Base-by-base conservation (phyloP, 2,113 vertebrate genomes). In the Mobula birostris region DNA sequence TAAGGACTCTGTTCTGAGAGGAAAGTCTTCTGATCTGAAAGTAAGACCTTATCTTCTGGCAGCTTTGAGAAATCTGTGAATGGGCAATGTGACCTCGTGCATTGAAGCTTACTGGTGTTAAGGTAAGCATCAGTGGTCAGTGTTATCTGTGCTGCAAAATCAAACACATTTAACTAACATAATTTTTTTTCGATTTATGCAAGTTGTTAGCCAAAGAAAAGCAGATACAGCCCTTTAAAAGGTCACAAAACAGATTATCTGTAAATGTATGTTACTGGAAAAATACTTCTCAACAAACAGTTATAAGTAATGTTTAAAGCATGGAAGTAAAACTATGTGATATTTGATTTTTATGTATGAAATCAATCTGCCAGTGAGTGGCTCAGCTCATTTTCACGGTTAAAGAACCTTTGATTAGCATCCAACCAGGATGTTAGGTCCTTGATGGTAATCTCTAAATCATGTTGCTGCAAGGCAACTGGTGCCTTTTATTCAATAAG, bases 371-470 rank as follows among this genome's bases (percentile, higher is more conserved):
- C 29, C 17, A 27, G n/a, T 19, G 61, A 68, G 85, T 68, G 24
- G 27, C 61, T 68, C 48, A 24, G 40, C 82, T 58, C 29, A 32
- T 90, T 90, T 90, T 68, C 61, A 90, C 61, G 61, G n/a, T 90
- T 90, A 66, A 68, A n/a, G 24, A 90, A 63, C 29, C 61, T 90
- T 90, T 90, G 85, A 90, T 90, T 90, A 90, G 66, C 61, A 90
- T 90, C 61, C 85, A 90, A 68, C 61, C n/a, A 32, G n/a, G 85
- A 90, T 90, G 61, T 32, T 29, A 66, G 61, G 61, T 32, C 63
- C 7, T 29, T 66, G 85, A 90, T 90, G 63, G 63, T 90, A 90
- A 90, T 90, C 85, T 90, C 61, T 5, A 90, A 36, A 61, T 66
- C 85, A 66, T 90, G 61, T 90, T 32, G 85, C 61, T 90, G 29